phyloP scores from a whole-genome alignment of 2,113 vertebrate species.

The Brachypteracias leptosomus region DNA sequence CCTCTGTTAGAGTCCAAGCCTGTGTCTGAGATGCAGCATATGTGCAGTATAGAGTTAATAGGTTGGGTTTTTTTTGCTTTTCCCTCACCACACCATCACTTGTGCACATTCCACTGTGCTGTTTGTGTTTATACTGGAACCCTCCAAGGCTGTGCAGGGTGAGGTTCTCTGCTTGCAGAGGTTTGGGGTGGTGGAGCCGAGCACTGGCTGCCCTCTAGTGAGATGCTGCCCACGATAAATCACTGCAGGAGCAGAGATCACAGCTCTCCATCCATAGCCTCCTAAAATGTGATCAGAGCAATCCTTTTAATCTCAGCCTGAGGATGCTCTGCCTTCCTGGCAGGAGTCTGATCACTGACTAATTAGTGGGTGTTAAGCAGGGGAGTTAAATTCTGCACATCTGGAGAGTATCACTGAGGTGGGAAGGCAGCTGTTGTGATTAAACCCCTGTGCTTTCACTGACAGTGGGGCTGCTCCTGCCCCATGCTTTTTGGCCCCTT shows the following conservation, averaged over 20 bases:
- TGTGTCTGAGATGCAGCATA: no score
- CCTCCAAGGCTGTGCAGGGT: neutral
- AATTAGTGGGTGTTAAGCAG: neutral
- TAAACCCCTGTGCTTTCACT: no score
- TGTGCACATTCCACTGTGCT: fast-evolving
- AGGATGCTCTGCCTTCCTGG: fast-evolving
- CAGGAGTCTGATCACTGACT: fast-evolving
- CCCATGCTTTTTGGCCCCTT: no score
- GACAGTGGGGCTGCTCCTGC: neutral
- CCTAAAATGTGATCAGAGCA: fast-evolving
- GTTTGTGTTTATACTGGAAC: fast-evolving
- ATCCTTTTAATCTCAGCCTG: neutral
- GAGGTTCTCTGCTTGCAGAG: neutral
- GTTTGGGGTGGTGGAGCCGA: neutral
- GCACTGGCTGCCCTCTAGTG: conserved; percentile 60
- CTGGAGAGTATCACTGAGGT: fast-evolving
- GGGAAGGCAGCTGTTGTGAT: neutral
- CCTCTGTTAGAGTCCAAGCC: neutral
- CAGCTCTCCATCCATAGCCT: fast-evolving
- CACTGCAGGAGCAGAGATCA: fast-evolving
- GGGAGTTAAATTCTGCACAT: neutral
- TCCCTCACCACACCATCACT: fast-evolving
- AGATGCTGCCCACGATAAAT: neutral
- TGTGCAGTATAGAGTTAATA: no score
- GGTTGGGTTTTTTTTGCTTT: no score